A percentile compares a stretch with the other conserved stretches of the same genome.
These are phyloP conservation scores for Gallirallus australis DNA, from an alignment of 2,797 vertebrate genomes.

Conservation along the genomic window DNA sequence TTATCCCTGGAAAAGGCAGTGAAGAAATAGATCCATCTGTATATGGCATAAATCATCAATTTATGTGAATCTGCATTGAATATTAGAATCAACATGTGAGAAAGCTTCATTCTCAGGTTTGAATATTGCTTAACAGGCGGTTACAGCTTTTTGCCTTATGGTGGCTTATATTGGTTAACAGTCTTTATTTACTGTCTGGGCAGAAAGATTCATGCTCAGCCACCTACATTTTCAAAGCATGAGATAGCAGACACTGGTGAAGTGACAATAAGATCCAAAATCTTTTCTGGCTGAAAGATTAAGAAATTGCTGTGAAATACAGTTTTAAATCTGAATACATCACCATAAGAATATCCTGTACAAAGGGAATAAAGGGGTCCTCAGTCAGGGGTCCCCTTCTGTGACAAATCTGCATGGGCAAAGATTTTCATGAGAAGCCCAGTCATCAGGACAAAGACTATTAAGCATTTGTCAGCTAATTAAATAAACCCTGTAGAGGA, in stretches of 20 bases:
- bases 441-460: not conserved
- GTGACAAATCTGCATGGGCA: not conserved
- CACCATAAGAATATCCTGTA: not conserved
- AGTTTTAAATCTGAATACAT: not conserved
- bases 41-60: not conserved
- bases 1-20: not conserved
- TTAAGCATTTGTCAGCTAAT: not conserved
- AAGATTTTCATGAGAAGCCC: not conserved
- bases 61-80: not conserved
- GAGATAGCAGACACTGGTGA: not conserved
- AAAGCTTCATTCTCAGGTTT: not conserved
- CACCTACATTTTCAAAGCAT: not conserved
- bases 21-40: not conserved
- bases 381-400: not conserved
- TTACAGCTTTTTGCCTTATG: not conserved
- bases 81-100: not conserved
- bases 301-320: not conserved
- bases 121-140: not conserved
- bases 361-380: not conserved
- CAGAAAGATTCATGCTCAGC: not conserved
- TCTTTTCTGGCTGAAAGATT: not conserved
- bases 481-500: not conserved
- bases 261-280: not conserved
- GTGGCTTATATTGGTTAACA: not conserved
- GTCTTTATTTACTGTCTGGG: not conserved